Conservation (phyloP, 2,797 vertebrate genomes). For the Columba guinea region DNA sequence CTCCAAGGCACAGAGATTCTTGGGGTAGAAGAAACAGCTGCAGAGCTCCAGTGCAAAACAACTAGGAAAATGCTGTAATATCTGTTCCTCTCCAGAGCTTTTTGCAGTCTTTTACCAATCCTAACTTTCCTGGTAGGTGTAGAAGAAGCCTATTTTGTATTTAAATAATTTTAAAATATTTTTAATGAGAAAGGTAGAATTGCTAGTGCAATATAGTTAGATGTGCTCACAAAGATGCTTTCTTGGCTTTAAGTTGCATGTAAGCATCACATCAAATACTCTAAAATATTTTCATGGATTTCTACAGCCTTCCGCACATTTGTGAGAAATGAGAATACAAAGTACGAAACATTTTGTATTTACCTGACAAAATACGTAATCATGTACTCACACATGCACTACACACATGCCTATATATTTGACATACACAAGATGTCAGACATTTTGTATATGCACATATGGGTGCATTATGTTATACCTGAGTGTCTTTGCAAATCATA, state of each 20-base stretch:
- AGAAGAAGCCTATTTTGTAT: not conserved
- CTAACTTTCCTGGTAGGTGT: not conserved
- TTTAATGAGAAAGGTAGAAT: not conserved
- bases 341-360: not conserved
- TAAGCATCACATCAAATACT: fast-evolving
- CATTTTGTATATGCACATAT: not conserved
- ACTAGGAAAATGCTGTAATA: not conserved
- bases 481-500: not conserved
- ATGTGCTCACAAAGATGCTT: not conserved
- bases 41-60: not conserved
- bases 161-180: not conserved
- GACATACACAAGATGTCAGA: not conserved
- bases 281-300: not conserved
- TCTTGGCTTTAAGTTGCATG: not conserved
- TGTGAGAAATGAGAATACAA: not conserved
- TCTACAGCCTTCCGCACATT: not conserved
- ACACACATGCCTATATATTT: not conserved
- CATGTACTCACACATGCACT: not conserved
- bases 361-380: not conserved
- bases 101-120: not conserved
- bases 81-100: not conserved
- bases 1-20: not conserved
- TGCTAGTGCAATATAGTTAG: not conserved
- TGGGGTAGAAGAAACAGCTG: not conserved
- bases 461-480: not conserved